phyloP scores from a whole-genome alignment of 2,888 invertebrate genomes.

The Leptogaster cylindrica region DNA sequence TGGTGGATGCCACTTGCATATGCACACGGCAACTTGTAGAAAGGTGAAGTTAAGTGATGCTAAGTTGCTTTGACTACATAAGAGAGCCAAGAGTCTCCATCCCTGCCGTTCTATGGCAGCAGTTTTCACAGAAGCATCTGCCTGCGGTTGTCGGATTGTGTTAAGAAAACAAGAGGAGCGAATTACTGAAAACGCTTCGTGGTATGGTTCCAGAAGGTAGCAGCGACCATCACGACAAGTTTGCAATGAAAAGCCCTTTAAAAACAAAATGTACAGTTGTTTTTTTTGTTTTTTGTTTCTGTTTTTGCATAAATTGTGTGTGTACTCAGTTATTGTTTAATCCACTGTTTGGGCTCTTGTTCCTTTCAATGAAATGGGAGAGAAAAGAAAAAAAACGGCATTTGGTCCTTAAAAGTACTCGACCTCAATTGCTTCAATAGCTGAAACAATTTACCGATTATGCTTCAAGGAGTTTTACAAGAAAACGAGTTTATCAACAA shows the following conservation, averaged over 20 bases:
- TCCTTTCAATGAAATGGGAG: background rate
- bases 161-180: background rate
- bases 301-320: background rate
- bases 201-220: no score
- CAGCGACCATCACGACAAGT: no score
- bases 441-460: no score
- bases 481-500: no score
- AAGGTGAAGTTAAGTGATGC: slow-evolving; percentile 36
- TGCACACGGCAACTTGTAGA: slow-evolving; percentile 21
- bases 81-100: background rate
- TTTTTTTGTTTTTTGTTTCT: background rate
- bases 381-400: background rate
- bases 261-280: slow-evolving; percentile 17
- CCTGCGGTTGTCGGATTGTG: slow-evolving; percentile 22
- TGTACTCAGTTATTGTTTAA: background rate
- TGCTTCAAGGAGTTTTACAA: no score
- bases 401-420: no score
- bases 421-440: no score
- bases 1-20: background rate
- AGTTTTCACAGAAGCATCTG: slow-evolving; percentile 26
- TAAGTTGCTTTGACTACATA: slow-evolving; percentile 22
- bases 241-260: slow-evolving; percentile 2
- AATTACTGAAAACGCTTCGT: slow-evolving; percentile 27
- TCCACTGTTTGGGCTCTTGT: background rate
- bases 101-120: background rate